Evolutionary conservation across 2,888 invertebrate genomes (phyloP), one percentile per base, ranked within the genome.

Genomic region (Perdita meconis): DNA sequence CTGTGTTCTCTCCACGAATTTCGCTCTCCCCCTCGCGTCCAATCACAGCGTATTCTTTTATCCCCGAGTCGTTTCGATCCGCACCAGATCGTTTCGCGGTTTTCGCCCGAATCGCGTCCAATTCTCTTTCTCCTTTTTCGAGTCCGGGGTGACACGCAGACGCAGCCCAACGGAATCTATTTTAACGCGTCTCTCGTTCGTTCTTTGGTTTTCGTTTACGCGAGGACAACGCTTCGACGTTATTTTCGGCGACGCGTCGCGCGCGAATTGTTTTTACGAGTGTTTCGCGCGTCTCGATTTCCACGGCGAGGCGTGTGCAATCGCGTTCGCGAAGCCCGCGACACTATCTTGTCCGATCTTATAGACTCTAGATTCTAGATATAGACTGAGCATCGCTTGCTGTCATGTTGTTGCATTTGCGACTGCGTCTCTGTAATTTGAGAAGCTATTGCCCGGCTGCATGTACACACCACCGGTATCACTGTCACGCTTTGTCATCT

Each of bases 401-500:
- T 80, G 80, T 70, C 79, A 81, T 66, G 80, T 86, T 84, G 86
- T 87, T 85, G 84, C 86, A 81, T 82, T 82, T 83, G 86, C 83
- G 77, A 83, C 79, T 84, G 84, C 78, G 80, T 81, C 78, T 78
- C 78, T 69, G 88, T 87, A 88, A 87, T 84, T 82, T 84, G 87
- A 87, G 88, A 85, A 80, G 78, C 66, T 76, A 72, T 80, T 71
- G 74, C 80, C 67, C 26, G 61, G 72, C 51, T 40, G 60, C 66
- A 53, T 61, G 69, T 56, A 74, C 53, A 60, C 60, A 56, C 34
- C 56, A 16, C 50, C 53, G 30, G 57, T 74, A 80, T 67, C 69
- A 50, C 66, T 68, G 82, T 77, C 76, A 53, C 34, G 24, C 57
- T 53, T 76, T 53, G 12, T 70, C 70, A 13, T 63, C 60, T 47